Evolutionary conservation across 2,797 vertebrate genomes (phyloP), one percentile per base, ranked within the genome.

Genomic region (Leontocebus nigricollis): DNA sequence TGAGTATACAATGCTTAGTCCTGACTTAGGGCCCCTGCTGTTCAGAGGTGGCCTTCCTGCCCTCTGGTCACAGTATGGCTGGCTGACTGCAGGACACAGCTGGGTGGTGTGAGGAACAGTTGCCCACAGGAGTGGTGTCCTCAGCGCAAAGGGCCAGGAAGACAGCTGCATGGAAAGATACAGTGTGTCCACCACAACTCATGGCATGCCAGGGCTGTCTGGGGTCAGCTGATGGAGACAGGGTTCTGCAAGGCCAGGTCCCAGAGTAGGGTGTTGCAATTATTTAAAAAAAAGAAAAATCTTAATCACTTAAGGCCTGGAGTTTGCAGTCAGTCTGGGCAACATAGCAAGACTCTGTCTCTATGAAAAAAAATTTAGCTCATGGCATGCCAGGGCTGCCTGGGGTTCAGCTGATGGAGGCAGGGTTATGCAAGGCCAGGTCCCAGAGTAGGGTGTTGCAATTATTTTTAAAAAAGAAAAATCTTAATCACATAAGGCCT

Each of bases 131-230:
- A 61, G 64, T 15, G 2, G n/a, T 26, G n/a, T 72, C 73, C 44
- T 80, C 36, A 19, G 72, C 85, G 41, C 72, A 19, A 4, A 12
- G 0, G 10, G 75, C 41, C 41, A 33, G 70, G 24, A 82, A 5
- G 36, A 27, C 87, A 92, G 95, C 92, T 81, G 81, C 52, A 9
- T 41, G 46, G 88, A 75, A 88, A 87, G 80, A 79, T n/a, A 57
- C 48, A 87, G 85, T 19, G 24, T 92, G 59, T 82, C 81, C n/a
- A 26, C 77, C 14, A 2, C 33, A 48, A 1, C 19, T 48, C 39
- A 52, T 14, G 33, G 75, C 77, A 77, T 0, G 24, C 2, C 14
- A 95, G 46, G 24, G 57, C 75, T 67, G 90, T 33, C 33, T 52
- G 80, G 70, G 92, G 79, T 70, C 77, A 87, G 75, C 93, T 80